Evolutionary conservation across 2,113 vertebrate genomes (phyloP), one percentile per base, ranked within the genome.

Genomic region (Lichenostomus cassidix): DNA sequence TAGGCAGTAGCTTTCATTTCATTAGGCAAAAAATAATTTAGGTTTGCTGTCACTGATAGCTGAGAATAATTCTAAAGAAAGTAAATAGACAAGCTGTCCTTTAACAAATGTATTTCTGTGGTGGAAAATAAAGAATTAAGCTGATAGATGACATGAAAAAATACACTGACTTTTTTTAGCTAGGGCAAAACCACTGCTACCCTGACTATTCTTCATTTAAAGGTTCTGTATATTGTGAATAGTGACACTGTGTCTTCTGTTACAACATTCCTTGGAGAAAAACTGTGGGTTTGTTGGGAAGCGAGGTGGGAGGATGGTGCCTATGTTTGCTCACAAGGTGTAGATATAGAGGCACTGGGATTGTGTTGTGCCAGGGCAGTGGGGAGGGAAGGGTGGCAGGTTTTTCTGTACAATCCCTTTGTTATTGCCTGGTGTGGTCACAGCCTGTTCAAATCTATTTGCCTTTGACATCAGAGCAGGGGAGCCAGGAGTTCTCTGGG

Each of bases 11-110:
- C 16, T 69, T 24, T 65, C 65, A 90, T 70, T 92, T 89, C 29
- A 59, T 82, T 64, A 77, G 22, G 41, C n/a, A 87, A 94, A 93
- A 90, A 73, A 87, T 68, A 84, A 53, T 79, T 84, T 64, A n/a
- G 7, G 6, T 73, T 93, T 87, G 5, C 58, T 91, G 70, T 58
- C 65, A 83, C 18, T 9, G 11, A 82, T 71, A 82, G 24, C 60
- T 82, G 73, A 78, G 53, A 84, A 39, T 49, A 95, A 85, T 83
- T 95, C 27, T 56, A 53, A 84, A 82, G 63, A 82, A 63, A 75
- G 39, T 69, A 87, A 94, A 86, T 15, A 41, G 22, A 52, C 41
- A 83, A 92, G 31, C 7, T 91, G 65, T 60, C 41, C 49, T 55
- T 87, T 79, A 67, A 29, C 21, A 23, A 91, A 74, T 24, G 16